Conservation (phyloP, 2,797 vertebrate species). For the Glyptemys insculpta region DNA sequence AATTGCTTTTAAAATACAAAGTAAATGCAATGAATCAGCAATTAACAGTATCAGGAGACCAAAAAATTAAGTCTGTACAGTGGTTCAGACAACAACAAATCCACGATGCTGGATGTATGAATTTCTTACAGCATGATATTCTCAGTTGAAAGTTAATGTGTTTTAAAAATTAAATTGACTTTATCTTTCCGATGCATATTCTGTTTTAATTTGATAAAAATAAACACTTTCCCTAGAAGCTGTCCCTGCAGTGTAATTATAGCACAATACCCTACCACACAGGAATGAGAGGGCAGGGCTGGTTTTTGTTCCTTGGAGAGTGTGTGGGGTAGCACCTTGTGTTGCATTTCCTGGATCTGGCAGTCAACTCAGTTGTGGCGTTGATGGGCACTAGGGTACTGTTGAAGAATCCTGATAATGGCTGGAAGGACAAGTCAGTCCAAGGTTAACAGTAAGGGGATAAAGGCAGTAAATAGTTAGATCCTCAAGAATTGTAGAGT, state of each 20-base stretch:
- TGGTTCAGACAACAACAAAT: not conserved
- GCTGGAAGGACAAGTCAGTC: not conserved
- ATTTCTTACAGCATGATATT: not conserved
- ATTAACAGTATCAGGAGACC: not conserved
- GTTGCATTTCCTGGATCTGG: not conserved
- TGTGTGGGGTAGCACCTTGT: not conserved
- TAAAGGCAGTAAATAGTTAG: not conserved
- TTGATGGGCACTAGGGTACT: not conserved
- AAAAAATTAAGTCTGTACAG: not conserved
- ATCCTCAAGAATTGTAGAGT: not conserved
- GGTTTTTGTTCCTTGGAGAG: not conserved
- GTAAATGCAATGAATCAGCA: not conserved
- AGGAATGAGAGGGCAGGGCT: not conserved
- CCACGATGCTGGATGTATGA: not conserved
- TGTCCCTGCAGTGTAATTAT: not conserved
- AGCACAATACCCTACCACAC: not conserved
- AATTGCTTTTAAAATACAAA: not conserved
- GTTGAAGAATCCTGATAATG: accelerated
- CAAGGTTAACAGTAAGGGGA: not conserved
- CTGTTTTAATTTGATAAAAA: not conserved
- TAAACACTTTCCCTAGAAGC: not conserved
- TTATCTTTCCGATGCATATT: accelerated
- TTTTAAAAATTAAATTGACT: not conserved
- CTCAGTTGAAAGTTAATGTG: not conserved
- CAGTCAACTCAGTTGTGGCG: accelerated